Percentiles rank a stretch among this genome's conserved stretches.
phyloP scores from a whole-genome alignment of 2,113 vertebrate genomes.

The Poicephalus meyeri region DNA sequence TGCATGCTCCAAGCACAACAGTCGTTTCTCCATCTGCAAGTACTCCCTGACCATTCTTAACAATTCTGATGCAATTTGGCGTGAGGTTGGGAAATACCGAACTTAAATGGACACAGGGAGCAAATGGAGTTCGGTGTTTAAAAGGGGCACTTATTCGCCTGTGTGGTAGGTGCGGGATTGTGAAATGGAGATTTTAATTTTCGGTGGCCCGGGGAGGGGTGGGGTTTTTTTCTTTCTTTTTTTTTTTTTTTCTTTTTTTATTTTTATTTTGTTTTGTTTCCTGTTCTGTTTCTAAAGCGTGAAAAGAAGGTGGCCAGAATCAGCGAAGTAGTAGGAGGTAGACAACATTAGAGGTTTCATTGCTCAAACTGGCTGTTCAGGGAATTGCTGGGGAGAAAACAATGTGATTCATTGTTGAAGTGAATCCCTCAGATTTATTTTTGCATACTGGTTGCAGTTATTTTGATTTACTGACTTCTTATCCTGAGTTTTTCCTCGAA shows the following conservation, averaged over 20 bases:
- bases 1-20: no score
- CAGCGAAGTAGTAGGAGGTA: background rate
- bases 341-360: conserved; percentile 30
- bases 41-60: no score
- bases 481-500: conserved; percentile 29
- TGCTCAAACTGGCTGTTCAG: conserved; percentile 53
- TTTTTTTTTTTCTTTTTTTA: background rate
- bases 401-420: conserved; percentile 75
- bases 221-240: background rate
- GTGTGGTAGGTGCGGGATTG: background rate
- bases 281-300: background rate
- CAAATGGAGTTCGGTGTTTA: rapidly evolving
- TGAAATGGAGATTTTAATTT: background rate
- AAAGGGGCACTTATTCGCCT: background rate
- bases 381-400: conserved; percentile 71
- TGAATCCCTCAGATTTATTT: conserved; percentile 67
- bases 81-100: background rate
- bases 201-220: background rate
- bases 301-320: background rate
- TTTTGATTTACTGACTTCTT: conserved; percentile 62
- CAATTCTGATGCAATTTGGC: no score
- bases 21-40: no score
- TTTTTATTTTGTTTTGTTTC: background rate
- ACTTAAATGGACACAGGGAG: background rate
- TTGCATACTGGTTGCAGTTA: conserved; percentile 54